Percentiles rank a stretch among this genome's conserved stretches.
phyloP scores from a whole-genome alignment of 2,888 invertebrate species.

The Toxonevra muliebris region DNA sequence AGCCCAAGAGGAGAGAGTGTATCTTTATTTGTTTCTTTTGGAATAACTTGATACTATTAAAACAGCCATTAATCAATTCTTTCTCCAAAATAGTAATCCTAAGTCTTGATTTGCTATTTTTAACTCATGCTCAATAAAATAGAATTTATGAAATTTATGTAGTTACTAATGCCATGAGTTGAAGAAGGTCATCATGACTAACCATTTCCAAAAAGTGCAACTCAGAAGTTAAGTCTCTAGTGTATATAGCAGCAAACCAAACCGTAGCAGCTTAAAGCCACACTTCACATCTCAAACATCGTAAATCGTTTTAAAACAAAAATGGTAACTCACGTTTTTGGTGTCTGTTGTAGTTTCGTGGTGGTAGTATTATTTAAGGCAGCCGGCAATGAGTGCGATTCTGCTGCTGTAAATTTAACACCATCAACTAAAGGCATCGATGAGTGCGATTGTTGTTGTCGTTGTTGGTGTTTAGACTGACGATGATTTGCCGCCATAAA shows the following conservation, averaged over 20 bases:
- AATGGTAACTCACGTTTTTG: conserved; percentile 60
- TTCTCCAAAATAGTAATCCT: no score
- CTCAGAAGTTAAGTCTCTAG: background rate
- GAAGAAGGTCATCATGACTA: background rate
- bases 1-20: no score
- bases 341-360: conserved; percentile 43
- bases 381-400: background rate
- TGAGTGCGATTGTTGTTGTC: conserved; percentile 31
- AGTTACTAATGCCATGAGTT: no score
- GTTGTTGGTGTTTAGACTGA: conserved; percentile 25
- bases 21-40: no score
- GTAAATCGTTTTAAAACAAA: conserved; percentile 30
- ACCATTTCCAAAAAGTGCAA: background rate
- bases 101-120: no score
- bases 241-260: background rate
- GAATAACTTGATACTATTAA: no score
- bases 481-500: conserved; percentile 22
- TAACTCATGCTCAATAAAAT: no score
- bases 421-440: conserved; percentile 11
- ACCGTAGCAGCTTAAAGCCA: background rate
- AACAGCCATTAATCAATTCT: no score
- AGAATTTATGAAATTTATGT: no score
- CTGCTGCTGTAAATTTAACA: conserved; percentile 6
- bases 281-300: conserved; percentile 9
- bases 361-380: conserved; percentile 24